phyloP scores from a whole-genome alignment of 2,888 invertebrate species.

The Machimus rusticus region DNA sequence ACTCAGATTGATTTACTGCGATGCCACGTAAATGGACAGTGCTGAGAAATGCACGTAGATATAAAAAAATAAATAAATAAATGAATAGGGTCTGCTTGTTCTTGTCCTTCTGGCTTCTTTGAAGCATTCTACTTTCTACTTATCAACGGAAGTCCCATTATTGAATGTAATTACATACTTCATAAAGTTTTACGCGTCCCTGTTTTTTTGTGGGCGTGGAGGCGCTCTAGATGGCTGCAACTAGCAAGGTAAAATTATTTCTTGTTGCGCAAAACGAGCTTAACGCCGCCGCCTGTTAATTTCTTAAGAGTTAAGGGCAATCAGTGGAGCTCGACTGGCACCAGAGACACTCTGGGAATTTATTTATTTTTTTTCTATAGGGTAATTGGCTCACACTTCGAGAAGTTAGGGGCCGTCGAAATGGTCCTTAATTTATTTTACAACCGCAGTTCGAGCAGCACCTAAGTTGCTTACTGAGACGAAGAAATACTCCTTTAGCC shows the following conservation, averaged over 20 bases:
- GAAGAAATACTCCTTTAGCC: not conserved
- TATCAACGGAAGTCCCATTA: not conserved
- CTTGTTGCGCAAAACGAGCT: not conserved
- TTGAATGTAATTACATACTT: not conserved
- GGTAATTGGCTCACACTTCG: not conserved
- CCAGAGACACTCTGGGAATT: not conserved
- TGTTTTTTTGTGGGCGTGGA: not conserved
- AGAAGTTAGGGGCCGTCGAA: not conserved
- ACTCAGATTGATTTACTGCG: not conserved
- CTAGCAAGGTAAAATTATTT: not conserved
- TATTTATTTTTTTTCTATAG: not conserved
- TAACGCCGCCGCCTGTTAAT: not conserved
- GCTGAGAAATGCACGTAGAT: not conserved
- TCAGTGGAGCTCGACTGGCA: not conserved
- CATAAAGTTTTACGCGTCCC: not conserved
- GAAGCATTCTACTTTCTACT: not conserved
- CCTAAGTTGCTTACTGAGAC: not conserved
- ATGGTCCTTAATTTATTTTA: not conserved
- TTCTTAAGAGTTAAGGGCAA: not conserved
- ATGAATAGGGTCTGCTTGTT: not conserved
- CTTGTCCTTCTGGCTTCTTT: not conserved
- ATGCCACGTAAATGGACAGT: not conserved
- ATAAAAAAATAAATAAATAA: not conserved
- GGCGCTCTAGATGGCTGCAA: not conserved
- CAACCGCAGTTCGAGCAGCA: not conserved